Evolutionary conservation across 2,797 vertebrate species (phyloP).

Genomic region (Tapirus indicus): DNA sequence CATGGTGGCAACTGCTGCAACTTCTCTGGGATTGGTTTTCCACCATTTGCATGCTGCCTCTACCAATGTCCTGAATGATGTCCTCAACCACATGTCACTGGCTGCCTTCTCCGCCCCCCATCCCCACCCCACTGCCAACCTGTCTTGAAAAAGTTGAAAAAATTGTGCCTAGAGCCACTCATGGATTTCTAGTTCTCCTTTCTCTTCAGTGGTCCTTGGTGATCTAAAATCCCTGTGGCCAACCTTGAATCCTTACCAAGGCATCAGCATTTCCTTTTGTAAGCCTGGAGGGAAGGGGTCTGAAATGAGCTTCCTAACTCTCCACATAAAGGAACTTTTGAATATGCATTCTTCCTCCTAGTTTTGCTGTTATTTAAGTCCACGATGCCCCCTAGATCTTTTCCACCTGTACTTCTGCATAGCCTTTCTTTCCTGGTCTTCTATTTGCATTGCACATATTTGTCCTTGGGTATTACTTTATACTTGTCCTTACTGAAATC

Average conservation of each 20-base stretch:
- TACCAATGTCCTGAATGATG: not conserved
- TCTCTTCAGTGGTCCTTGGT: not conserved
- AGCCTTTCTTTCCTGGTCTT: not conserved
- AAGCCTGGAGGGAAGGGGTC: not conserved
- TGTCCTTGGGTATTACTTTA: not conserved
- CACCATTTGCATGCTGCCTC: not conserved
- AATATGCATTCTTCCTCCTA: not conserved
- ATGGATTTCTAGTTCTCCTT: not conserved
- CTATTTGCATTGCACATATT: not conserved
- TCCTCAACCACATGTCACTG: not conserved
- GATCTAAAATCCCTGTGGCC: not conserved
- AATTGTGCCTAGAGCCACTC: not conserved
- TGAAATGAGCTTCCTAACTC: not conserved
- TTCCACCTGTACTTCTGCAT: not conserved
- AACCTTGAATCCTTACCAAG: not conserved
- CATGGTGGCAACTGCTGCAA: not conserved
- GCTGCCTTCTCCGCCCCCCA: not conserved
- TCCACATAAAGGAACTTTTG: not conserved
- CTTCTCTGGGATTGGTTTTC: not conserved
- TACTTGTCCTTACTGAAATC: not conserved
- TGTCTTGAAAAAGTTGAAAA: slow-evolving; percentile 43
- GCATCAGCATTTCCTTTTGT: not conserved
- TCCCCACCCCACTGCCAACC: no score
- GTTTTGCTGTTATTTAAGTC: not conserved
- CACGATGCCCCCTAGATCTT: no score